phyloP scores from a whole-genome alignment of 2,888 invertebrate genomes.

The Dynastes hyllus region DNA sequence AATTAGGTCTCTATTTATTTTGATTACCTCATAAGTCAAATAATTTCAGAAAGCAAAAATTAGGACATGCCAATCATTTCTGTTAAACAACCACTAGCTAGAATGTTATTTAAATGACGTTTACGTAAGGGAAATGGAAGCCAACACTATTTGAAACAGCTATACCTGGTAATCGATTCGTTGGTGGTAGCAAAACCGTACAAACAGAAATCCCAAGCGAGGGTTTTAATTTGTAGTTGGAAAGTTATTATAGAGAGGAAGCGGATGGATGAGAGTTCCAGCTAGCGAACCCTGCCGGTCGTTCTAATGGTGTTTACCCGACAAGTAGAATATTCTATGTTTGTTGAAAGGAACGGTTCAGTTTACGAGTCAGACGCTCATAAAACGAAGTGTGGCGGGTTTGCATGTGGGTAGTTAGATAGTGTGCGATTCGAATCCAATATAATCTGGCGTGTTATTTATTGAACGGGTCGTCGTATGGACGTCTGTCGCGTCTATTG shows the following conservation, averaged over 20 bases:
- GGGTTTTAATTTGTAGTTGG: slow-evolving; percentile 40
- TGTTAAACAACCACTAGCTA: background rate
- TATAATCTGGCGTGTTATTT: slow-evolving; percentile 54
- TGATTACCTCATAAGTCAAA: too few relatives aligned
- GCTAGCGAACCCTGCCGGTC: slow-evolving; percentile 10
- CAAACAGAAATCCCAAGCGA: slow-evolving; percentile 1
- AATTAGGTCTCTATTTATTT: too few relatives aligned
- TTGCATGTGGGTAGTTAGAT: slow-evolving; percentile 50
- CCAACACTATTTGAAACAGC: background rate
- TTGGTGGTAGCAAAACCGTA: too few relatives aligned
- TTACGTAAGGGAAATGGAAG: background rate
- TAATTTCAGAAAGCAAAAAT: too few relatives aligned
- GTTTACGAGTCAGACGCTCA: slow-evolving; percentile 52
- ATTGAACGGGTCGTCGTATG: slow-evolving; percentile 52
- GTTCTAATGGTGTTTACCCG: slow-evolving; percentile 55
- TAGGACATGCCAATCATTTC: too few relatives aligned
- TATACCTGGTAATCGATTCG: slow-evolving; percentile 47
- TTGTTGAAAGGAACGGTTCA: slow-evolving; percentile 37
- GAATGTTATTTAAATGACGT: background rate
- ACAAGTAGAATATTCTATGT: slow-evolving; percentile 51
- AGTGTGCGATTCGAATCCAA: slow-evolving; percentile 54
- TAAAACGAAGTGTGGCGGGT: slow-evolving; percentile 50
- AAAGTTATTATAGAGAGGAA: slow-evolving; percentile 48
- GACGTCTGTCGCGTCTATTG: slow-evolving; percentile 51
- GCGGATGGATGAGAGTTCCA: background rate